Evolutionary conservation across 2,113 vertebrate genomes (phyloP).

Genomic region (Sinocyclocheilus maitianheensis): DNA sequence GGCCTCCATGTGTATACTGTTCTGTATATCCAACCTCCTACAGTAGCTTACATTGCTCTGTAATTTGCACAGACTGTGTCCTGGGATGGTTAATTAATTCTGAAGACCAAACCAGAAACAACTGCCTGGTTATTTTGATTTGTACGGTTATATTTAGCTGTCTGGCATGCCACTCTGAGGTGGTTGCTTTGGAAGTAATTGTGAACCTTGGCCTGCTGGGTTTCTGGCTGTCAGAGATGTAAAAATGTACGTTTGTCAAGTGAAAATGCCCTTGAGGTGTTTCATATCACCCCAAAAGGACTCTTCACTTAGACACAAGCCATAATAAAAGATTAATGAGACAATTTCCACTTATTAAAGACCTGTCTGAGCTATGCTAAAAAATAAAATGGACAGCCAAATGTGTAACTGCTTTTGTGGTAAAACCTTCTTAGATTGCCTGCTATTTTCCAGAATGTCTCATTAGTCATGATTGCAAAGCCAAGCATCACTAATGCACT

Average conservation of each 20-base stretch:
- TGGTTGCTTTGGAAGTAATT: conserved; percentile 71
- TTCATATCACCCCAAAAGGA: conserved; percentile 55
- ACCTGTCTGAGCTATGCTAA: conserved; percentile 26
- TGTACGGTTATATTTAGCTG: conserved; percentile 71
- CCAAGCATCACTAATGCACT: background rate
- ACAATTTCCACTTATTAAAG: conserved; percentile 56
- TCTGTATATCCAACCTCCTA: conserved; percentile 55
- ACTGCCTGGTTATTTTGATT: conserved; percentile 60
- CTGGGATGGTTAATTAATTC: conserved; percentile 71
- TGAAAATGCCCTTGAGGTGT: conserved; percentile 66
- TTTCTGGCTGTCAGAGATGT: conserved; percentile 69
- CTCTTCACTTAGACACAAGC: conserved; percentile 59
- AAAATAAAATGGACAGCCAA: conserved; percentile 34
- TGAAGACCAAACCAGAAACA: conserved; percentile 61
- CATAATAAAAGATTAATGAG: conserved; percentile 68
- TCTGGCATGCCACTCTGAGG: conserved; percentile 67
- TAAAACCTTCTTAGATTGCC: background rate
- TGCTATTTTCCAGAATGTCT: background rate
- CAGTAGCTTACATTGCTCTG: conserved; percentile 60
- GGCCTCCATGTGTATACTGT: conserved; percentile 55
- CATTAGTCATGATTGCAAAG: background rate
- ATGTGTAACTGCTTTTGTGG: background rate
- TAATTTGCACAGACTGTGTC: conserved; percentile 70
- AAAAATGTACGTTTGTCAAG: conserved; percentile 76
- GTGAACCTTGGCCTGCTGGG: conserved; percentile 67